Evolutionary conservation across 2,113 vertebrate genomes (phyloP).

Genomic region (Stigmatopora nigra): DNA sequence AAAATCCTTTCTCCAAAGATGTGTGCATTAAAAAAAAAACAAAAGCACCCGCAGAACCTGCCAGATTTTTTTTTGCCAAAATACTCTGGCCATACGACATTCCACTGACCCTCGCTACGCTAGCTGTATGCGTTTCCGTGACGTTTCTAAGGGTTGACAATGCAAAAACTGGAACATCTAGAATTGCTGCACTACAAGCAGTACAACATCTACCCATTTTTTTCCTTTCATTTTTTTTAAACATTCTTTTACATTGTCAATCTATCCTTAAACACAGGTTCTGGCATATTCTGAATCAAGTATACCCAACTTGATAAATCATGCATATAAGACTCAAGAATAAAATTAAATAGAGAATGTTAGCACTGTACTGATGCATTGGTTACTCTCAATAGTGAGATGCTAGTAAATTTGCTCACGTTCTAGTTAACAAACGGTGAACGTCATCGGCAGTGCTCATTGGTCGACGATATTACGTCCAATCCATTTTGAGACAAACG

Average conservation of each 20-base stretch:
- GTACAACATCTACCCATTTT: constrained; percentile 47
- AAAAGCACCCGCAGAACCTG: constrained; percentile 31
- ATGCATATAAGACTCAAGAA: constrained; percentile 59
- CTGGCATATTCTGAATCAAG: constrained; percentile 40
- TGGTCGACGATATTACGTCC: too few species aligned
- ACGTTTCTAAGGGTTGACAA: constrained; percentile 46
- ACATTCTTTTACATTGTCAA: constrained; percentile 56
- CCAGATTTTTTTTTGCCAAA: constrained; percentile 37
- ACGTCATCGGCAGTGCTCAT: too few species aligned
- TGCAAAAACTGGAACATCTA: constrained; percentile 33
- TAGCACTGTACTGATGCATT: constrained; percentile 27
- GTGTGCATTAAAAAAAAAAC: constrained; percentile 47
- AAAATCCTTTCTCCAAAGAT: constrained; percentile 23
- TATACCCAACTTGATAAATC: constrained; percentile 36
- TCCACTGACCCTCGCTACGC: constrained; percentile 48
- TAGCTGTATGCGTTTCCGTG: constrained; percentile 35
- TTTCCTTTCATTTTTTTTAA: background rate
- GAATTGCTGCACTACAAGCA: constrained; percentile 38
- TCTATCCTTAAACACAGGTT: constrained; percentile 46
- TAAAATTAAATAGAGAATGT: constrained; percentile 63
- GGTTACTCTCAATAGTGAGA: too few species aligned
- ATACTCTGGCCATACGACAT: constrained; percentile 38
- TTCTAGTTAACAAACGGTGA: too few species aligned
- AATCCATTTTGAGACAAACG: too few species aligned
- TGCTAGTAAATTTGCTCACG: too few species aligned